Conservation (phyloP, 2,888 invertebrate genomes). For the Acleris literana region DNA sequence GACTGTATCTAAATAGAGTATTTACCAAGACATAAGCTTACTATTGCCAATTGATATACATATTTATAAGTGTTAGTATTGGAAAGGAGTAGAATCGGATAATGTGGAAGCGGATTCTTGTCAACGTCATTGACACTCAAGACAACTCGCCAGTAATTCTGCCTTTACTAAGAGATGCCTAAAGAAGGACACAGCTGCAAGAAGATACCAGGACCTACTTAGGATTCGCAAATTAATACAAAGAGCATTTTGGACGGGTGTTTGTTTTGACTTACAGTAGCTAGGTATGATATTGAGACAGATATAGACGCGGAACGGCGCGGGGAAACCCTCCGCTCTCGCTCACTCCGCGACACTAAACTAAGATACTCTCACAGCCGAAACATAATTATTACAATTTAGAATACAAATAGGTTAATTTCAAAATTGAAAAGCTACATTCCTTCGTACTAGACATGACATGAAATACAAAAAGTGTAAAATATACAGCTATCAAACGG, state of each 20-base stretch:
- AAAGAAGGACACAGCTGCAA: conserved; percentile 14
- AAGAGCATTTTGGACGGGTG: conserved; percentile 64
- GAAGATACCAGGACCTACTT: conserved; percentile 11
- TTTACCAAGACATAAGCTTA: conserved; percentile 12
- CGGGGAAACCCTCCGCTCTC: conserved; percentile 35
- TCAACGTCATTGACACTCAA: conserved; percentile 5
- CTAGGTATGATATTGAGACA: conserved; percentile 44
- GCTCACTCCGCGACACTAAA: conserved; percentile 52
- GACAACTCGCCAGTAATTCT: neutral
- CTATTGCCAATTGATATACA: conserved; percentile 11
- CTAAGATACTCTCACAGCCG: conserved; percentile 76
- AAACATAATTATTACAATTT: conserved; percentile 68
- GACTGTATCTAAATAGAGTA: conserved; percentile 21
- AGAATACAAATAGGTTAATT: conserved; percentile 47
- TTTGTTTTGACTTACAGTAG: conserved; percentile 47
- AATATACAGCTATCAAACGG: conserved; percentile 34
- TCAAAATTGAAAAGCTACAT: conserved; percentile 40
- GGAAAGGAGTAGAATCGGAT: conserved; percentile 8
- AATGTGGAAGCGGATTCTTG: conserved; percentile 4
- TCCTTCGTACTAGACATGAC: conserved; percentile 23
- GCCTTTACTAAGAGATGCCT: neutral
- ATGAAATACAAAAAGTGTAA: conserved; percentile 33
- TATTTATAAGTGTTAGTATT: conserved; percentile 6
- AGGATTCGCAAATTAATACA: conserved; percentile 25
- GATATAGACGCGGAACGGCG: conserved; percentile 52